Evolutionary conservation across 2,113 vertebrate species (phyloP), one percentile per base, ranked within the genome.

Genomic region (Pomatostomus ruficeps): DNA sequence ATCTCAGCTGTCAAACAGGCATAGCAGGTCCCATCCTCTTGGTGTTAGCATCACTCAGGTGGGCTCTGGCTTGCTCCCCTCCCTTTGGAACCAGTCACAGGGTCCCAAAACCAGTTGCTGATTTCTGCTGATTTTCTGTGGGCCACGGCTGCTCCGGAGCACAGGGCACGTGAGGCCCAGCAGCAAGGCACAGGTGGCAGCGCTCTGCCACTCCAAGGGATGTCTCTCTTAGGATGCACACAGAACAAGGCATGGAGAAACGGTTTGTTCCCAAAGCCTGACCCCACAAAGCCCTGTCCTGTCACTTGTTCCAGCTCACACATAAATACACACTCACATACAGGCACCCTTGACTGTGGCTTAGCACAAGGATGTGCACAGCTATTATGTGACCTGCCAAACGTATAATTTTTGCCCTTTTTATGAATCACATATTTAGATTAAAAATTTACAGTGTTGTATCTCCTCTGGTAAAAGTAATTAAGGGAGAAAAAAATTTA

Each of bases 151-250:
- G 20, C 46, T 36, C 25, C 15, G 52, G 28, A 76, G 13, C 17
- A 55, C 2, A 0, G 12, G 35, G 14, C 25, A 12, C 0, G 1
- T 3, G 57, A 66, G 35, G 35, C 11, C 6, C 51, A 52, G 65
- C 58, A 83, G 48, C 22, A 40, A 10, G 46, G 20, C 1, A 0
- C 26, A 26, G 33, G 16, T 42, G 57, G 2, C 14, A 1, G 19
- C 8, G 31, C 14, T 46, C 23, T 46, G 8, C 51, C 49, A 1
- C 22, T 28, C 25, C 3, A 1, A 31, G 13, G 25, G 19, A 7
- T 16, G 11, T 17, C 14, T 58, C 14, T 35, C 20, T n/a, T 7
- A 24, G 33, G 31, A 29, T 31, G 51, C 10, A 16, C n/a, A 6
- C 14, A 48, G 40, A 31, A 12, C 19, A 52, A 52, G 70, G 16